A percentile compares a stretch with the other conserved stretches of the same genome.
These are phyloP conservation scores for Tringa solitaria DNA, from an alignment of 2,113 vertebrate genomes.

Conservation along the genomic window DNA sequence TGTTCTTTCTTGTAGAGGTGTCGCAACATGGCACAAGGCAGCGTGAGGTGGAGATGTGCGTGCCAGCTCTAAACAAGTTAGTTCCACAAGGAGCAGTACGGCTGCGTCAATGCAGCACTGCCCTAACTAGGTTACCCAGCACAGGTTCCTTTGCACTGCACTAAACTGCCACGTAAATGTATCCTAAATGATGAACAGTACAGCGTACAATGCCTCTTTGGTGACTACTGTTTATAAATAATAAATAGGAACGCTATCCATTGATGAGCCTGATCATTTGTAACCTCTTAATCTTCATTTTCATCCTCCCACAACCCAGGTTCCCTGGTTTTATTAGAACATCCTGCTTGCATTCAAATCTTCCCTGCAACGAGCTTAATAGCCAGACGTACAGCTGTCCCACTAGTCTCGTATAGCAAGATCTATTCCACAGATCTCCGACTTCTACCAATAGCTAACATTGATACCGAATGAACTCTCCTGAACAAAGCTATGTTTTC, in stretches of 20 bases:
- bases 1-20: neutral
- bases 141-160: neutral
- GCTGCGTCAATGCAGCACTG: neutral
- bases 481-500: constrained; percentile 79
- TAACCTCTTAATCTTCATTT: neutral
- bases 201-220: neutral
- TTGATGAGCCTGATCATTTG: neutral
- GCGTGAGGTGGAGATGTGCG: fast-evolving
- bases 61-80: neutral
- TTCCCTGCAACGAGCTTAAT: neutral
- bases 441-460: constrained; percentile 68
- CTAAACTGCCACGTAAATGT: neutral
- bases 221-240: neutral
- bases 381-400: constrained; percentile 35
- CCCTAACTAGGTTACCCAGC: neutral
- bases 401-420: neutral
- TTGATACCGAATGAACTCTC: constrained; percentile 71
- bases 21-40: neutral
- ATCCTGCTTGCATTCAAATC: neutral
- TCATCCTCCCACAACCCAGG: neutral
- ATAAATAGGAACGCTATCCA: neutral
- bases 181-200: neutral
- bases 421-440: constrained; percentile 52
- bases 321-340: neutral
- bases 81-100: neutral